Evolutionary conservation across 2,113 vertebrate genomes (phyloP), one percentile per base, ranked within the genome.

Genomic region (Rhizomys pruinosus): DNA sequence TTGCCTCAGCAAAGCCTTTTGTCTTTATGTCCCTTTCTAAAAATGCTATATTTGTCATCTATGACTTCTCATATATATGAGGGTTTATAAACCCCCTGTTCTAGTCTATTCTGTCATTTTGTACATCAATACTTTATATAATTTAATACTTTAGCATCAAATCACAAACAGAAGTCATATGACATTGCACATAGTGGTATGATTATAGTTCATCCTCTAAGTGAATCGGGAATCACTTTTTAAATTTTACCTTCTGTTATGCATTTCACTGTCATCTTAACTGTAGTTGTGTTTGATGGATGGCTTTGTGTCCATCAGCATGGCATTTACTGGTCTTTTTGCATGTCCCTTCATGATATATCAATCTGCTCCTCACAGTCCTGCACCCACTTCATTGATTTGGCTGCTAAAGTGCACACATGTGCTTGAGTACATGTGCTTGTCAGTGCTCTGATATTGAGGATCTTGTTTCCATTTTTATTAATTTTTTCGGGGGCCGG

Each of bases 191-290:
- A 5, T 47, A 9, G 47, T 73, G 82, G 59, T 44, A 78, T 59
- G n/a, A 44, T 15, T 57, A n/a, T 63, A 80, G 25, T 79, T 90
- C 73, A 15, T 57, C 81, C 57, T 64, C 27, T 55, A 72, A 92
- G 37, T 84, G 5, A 87, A 94, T 87, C 39, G 90, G 78, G 44
- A 88, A 88, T 91, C 29, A 79, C 19, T 88, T 93, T 89, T 87
- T 89, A 68, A 87, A 73, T 90, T 77, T 87, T 72, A 73, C 8
- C 57, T 39, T 64, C 63, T 32, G 82, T 82, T 92, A 78, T 37
- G 32, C 71, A 86, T 64, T 81, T 89, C 71, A 74, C 32, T 90
- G 23, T 8, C 23, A 44, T 37, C 69, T 74, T 91, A 74, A 81
- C 7, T 59, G 69, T 29, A 87, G 17, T 32, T 72, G n/a, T 23